Percentiles rank a stretch among this genome's conserved stretches.
Evolutionary conservation across 2,113 vertebrate genomes (phyloP).

Genomic region (Myrmecobius fasciatus): DNA sequence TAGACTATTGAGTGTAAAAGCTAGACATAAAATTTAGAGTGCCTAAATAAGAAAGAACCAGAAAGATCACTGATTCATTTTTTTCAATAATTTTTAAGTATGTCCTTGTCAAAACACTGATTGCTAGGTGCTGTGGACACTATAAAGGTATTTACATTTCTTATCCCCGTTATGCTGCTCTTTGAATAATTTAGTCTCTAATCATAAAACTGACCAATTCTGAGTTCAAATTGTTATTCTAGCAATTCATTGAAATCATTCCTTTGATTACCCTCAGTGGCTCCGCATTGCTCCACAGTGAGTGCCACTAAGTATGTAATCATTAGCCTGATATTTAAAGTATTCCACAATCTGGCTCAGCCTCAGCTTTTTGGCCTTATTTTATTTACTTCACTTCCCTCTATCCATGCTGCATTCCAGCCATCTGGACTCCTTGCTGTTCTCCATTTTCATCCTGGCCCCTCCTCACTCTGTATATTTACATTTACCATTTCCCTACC

Average conservation of each 20-base stretch:
- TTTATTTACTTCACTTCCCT: not conserved
- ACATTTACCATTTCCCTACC: not conserved
- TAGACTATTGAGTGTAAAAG: not conserved
- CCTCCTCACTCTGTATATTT: not conserved
- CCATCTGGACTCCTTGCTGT: not conserved
- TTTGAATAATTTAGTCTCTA: conserved; percentile 25
- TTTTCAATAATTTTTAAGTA: not conserved
- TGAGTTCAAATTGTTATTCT: conserved; percentile 30
- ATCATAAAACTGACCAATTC: conserved; percentile 31
- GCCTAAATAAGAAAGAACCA: not conserved
- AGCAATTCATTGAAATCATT: conserved; percentile 5
- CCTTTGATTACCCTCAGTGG: not conserved
- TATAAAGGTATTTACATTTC: not conserved
- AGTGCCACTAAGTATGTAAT: not conserved
- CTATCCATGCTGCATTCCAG: not conserved
- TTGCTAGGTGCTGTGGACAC: not conserved
- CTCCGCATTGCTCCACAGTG: not conserved
- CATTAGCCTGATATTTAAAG: not conserved
- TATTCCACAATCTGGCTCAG: not conserved
- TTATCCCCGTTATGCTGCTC: not conserved
- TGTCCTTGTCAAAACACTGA: not conserved
- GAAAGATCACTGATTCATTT: not conserved
- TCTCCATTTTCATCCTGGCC: not conserved
- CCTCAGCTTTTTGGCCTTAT: not conserved
- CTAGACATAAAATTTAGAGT: not conserved